Percentiles rank a stretch among this genome's conserved stretches.
These are phyloP conservation scores for Poecilia latipinna DNA, from an alignment of 2,113 vertebrate genomes.

Conservation along the genomic window DNA sequence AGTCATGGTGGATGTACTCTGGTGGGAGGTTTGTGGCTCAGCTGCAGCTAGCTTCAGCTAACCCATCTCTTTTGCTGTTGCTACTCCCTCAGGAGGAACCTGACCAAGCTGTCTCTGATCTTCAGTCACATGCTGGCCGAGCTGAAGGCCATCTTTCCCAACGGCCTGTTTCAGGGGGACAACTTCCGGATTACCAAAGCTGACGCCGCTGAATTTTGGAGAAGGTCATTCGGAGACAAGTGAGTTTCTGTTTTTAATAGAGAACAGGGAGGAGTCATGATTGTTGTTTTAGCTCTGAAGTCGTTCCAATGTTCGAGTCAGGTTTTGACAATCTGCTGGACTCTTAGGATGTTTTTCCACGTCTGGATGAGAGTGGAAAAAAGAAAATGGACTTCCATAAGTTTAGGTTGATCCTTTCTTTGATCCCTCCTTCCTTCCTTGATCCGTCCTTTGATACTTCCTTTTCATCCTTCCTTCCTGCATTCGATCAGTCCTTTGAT, in stretches of 20 bases:
- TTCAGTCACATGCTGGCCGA: constrained; percentile 99
- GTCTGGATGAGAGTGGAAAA: too few relatives aligned
- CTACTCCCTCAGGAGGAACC: constrained; percentile 85
- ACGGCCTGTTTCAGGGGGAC: constrained; percentile 95
- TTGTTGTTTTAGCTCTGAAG: not conserved
- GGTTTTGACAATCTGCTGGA: too few relatives aligned
- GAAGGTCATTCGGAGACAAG: constrained; percentile 97
- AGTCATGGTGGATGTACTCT: too few relatives aligned
- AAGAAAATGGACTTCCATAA: too few relatives aligned
- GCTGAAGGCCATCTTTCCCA: constrained; percentile 97
- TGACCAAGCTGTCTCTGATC: constrained; percentile 97
- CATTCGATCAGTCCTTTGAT: too few relatives aligned
- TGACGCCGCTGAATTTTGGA: constrained; percentile 98
- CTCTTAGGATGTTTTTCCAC: too few relatives aligned
- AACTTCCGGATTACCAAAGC: constrained; percentile 98
- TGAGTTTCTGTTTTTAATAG: constrained; percentile 73
- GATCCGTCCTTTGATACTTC: too few relatives aligned
- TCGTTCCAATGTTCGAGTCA: too few relatives aligned
- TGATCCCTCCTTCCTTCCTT: too few relatives aligned
- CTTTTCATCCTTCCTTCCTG: too few relatives aligned
- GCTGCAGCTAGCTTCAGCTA: not conserved
- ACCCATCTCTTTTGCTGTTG: not conserved
- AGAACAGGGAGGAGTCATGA: not conserved
- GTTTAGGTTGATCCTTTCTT: too few relatives aligned
- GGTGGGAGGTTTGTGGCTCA: not conserved